Percentiles rank a stretch among this genome's conserved stretches.
phyloP scores from a whole-genome alignment of 2,113 vertebrate genomes.

The Regulus satrapa region DNA sequence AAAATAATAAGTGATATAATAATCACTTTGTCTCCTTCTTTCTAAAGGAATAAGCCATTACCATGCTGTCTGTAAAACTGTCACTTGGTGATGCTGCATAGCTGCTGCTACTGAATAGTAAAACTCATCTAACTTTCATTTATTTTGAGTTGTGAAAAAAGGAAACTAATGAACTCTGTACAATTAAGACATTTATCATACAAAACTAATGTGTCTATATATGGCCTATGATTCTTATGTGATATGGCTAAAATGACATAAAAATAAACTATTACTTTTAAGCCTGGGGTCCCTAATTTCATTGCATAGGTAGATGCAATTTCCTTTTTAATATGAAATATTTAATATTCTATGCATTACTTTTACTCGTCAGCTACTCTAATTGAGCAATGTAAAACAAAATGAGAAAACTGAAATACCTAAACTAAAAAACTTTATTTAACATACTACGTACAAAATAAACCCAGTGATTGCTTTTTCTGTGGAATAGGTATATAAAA shows the following conservation, averaged over 20 bases:
- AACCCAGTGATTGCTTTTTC: not conserved
- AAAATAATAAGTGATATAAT: conserved; percentile 12
- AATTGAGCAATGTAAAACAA: not conserved
- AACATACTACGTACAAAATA: fast-evolving
- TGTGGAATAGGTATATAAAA: not conserved
- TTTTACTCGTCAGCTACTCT: not conserved
- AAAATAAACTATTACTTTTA: not conserved
- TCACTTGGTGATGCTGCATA: not conserved
- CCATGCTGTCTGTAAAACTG: not conserved
- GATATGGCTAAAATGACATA: not conserved
- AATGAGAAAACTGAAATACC: not conserved
- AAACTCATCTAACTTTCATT: not conserved
- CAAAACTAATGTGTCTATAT: not conserved
- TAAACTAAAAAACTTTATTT: not conserved
- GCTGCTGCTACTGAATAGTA: not conserved
- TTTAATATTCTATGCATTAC: not conserved
- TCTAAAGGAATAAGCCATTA: not conserved
- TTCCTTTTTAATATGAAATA: not conserved
- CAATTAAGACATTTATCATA: not conserved
- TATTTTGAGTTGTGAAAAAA: not conserved
- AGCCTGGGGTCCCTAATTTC: not conserved
- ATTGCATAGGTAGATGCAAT: not conserved
- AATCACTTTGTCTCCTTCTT: not conserved
- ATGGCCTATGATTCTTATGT: not conserved
- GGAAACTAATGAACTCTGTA: not conserved